Base-by-base conservation (phyloP, 2,113 vertebrate species). In the Okapia johnstoni region DNA sequence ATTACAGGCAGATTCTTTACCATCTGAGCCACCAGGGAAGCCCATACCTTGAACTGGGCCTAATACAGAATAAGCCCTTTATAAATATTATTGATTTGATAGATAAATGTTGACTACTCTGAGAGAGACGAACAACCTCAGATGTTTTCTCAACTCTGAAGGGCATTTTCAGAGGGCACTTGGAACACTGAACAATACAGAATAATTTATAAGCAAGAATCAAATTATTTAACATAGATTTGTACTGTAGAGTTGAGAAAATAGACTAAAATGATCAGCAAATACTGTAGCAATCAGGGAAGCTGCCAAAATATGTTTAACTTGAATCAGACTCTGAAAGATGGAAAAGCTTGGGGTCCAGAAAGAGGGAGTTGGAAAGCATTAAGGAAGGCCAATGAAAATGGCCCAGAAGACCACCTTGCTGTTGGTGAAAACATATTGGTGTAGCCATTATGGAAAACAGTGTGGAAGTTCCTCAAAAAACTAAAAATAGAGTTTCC, bases 161-260 rank as follows among this genome's bases (percentile, higher is more conserved):
- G 80, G 66, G 94, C 94, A 55, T 48, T 54, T 96, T 95, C 80
- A 57, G 33, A 26, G 48, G 60, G 63, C 30, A 76, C 61, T 58
- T 84, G 46, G 46, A 83, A 76, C 61, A 50, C 33, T 63, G 40
- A 95, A 84, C 21, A 89, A 86, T 52, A 89, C 21, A 57, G 60
- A 92, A 81, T 70, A 92, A 92, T 76, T 46, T 66, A n/a, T 36
- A 94, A 87, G n/a, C 36, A 60, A 96, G 54, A 93, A 88, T 26
- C 26, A 90, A 96, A 85, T 66, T 90, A 90, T 80, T 88, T 95
- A 85, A 36, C 55, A 63, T 58, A 60, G 46, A 86, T 33, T 81
- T 11, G 5, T 94, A 55, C 76, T 70, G 1, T 46, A 17, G 93
- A 63, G 50, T n/a, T 76, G 28, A 97, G 55, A 92, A 80, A 86